These are phyloP conservation scores for Botrylloides violaceus DNA, from an alignment of 23 tunicate species.

Conservation along the genomic window DNA sequence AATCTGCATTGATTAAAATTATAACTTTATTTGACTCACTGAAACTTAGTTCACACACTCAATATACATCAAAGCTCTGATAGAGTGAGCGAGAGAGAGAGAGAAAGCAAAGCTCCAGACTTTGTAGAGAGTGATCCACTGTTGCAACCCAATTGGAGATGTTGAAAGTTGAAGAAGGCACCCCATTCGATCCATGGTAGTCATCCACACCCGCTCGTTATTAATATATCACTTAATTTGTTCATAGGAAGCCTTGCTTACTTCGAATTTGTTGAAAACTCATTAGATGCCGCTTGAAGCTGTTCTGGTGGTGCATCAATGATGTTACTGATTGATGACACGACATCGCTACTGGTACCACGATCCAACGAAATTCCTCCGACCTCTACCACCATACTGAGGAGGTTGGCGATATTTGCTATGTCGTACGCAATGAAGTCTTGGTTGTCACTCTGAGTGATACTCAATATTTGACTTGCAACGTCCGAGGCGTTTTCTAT, in stretches of 20 bases:
- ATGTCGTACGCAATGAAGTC: conserved; percentile 29
- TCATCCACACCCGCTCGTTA: too few relatives aligned
- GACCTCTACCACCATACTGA: conserved; percentile 8
- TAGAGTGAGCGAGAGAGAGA: too few relatives aligned
- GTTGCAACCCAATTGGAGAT: too few relatives aligned
- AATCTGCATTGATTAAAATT: not conserved
- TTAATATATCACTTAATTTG: too few relatives aligned
- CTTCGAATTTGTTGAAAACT: conserved; percentile 24
- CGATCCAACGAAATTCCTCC: not conserved
- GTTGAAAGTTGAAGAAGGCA: too few relatives aligned
- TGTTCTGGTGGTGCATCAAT: conserved; percentile 16
- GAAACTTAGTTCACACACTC: too few relatives aligned
- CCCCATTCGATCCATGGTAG: too few relatives aligned
- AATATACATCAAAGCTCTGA: too few relatives aligned
- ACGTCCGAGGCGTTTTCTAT: conserved; percentile 28
- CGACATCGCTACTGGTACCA: not conserved
- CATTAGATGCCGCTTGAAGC: conserved; percentile 17
- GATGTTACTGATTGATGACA: conserved; percentile 17
- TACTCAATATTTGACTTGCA: conserved; percentile 2
- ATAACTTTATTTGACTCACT: too few relatives aligned
- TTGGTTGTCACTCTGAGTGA: conserved; percentile 5
- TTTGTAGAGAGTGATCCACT: too few relatives aligned
- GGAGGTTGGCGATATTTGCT: conserved; percentile 3
- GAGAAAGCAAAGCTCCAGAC: too few relatives aligned
- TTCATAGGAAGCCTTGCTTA: too few relatives aligned